Evolutionary conservation across 2,888 invertebrate genomes (phyloP).

Genomic region (Mimumesa dahlbomi): DNA sequence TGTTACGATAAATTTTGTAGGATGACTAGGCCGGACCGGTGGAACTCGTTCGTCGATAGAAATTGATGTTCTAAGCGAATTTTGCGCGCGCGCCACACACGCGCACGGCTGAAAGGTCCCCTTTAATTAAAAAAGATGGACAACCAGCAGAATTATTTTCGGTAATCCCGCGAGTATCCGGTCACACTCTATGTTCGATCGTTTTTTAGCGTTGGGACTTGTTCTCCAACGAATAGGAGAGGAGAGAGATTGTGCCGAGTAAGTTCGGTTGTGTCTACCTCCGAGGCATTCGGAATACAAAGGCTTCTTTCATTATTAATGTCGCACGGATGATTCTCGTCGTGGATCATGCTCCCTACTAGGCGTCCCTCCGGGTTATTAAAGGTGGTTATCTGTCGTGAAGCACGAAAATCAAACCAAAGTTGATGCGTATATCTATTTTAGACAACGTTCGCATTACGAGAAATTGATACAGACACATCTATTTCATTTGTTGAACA

Average conservation of each 20-base stretch:
- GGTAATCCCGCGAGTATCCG: neutral
- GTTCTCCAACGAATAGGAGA: neutral
- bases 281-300: slow-evolving; percentile 56
- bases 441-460: too few species aligned
- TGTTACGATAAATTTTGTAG: neutral
- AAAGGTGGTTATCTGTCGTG: slow-evolving; percentile 37
- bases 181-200: neutral
- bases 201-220: slow-evolving; percentile 1
- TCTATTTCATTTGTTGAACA: too few species aligned
- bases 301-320: slow-evolving; percentile 65
- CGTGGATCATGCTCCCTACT: slow-evolving; percentile 44
- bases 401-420: too few species aligned
- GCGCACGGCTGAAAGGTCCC: slow-evolving; percentile 4
- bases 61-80: slow-evolving; percentile 26
- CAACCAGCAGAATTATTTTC: slow-evolving; percentile 1
- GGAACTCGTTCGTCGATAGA: too few species aligned
- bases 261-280: slow-evolving; percentile 56
- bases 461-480: too few species aligned
- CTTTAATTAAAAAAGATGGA: slow-evolving; percentile 27
- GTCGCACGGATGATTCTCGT: slow-evolving; percentile 64
- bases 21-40: too few species aligned
- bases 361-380: slow-evolving; percentile 55
- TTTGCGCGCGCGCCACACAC: slow-evolving; percentile 1
- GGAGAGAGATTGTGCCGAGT: slow-evolving; percentile 42
- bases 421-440: too few species aligned